Evolutionary conservation across 2,888 invertebrate species (phyloP), one percentile per base, ranked within the genome.

Genomic region (Platycheirus rosarum): DNA sequence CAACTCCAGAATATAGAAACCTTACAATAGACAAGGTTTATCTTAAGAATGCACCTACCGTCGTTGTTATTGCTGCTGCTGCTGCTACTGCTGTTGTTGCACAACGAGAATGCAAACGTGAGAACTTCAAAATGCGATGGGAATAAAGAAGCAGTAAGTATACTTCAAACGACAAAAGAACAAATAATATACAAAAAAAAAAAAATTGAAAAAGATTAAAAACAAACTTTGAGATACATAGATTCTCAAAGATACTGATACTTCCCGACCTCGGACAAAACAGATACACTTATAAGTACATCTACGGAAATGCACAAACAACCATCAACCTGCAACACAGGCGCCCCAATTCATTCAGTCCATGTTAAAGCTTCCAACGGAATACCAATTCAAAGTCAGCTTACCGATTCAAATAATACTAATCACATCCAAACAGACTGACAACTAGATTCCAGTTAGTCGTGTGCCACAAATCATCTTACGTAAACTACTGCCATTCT

Each of bases 21-120:
- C 82, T 20, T 82, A 73, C 77, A 77, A 82, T 73, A 51, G 60
- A 73, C 44, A 63, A 48, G 85, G 86, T 85, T 87, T 87, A 87
- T 77, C 84, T 85, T 57, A 63, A 86, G 87, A 86, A 85, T 80
- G 82, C 85, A 74, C 85, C 80, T 57, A 77, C 80, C 6, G 13
- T 14, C 48, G 13, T 26, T n/a, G 16, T 1, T 42, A 2, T 16
- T 14, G 16, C n/a, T 13, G 48, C 14, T 20, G 13, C 37, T 20
- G 8, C 14, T 11, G 55, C 13, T 37, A 9, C 9, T 23, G 23
- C 23, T n/a, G 2, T 23, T 6, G 6, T n/a, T n/a, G 18, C 14
- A 32, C 49, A 40, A 16, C 49, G 57, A 35, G 20, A 57, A 79
- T 44, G 29, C 44, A 65, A 66, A 71, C 55, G 44, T 71, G 53